Conservation (phyloP, 2,797 vertebrate species). For the Chloroceryle amazona region DNA sequence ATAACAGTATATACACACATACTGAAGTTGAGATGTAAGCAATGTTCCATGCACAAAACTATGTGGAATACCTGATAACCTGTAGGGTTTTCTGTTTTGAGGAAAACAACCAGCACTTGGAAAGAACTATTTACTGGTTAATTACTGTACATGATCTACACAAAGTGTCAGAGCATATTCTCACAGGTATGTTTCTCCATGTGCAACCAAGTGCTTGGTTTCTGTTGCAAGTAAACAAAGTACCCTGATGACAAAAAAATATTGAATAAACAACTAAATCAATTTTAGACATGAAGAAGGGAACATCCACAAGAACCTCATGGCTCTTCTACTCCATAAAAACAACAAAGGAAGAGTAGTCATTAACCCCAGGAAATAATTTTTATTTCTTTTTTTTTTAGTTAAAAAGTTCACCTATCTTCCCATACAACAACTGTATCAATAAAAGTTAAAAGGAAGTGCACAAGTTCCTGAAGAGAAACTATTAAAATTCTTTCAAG, state of each 20-base stretch:
- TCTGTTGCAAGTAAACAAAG: background rate
- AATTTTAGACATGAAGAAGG: background rate
- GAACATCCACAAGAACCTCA: background rate
- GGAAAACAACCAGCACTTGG: background rate
- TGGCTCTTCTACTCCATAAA: background rate
- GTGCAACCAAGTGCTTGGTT: background rate
- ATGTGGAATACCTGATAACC: background rate
- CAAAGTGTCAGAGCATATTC: background rate
- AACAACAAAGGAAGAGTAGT: background rate
- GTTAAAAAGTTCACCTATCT: background rate
- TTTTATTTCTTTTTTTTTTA: background rate
- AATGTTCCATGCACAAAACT: background rate
- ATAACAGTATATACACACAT: background rate
- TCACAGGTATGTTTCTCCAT: background rate
- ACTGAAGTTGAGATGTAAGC: background rate
- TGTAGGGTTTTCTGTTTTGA: background rate
- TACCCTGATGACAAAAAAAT: background rate
- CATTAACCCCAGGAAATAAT: constrained; percentile 3
- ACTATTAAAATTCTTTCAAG: constrained; percentile 12
- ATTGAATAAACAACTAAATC: background rate
- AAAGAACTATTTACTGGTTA: background rate
- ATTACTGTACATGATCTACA: background rate
- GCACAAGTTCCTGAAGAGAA: constrained; percentile 30
- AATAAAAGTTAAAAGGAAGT: constrained; percentile 33
- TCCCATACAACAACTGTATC: background rate